Evolutionary conservation across 2,888 invertebrate species (phyloP), one percentile per base, ranked within the genome.

Genomic region (Enoplolaimus lenunculus): DNA sequence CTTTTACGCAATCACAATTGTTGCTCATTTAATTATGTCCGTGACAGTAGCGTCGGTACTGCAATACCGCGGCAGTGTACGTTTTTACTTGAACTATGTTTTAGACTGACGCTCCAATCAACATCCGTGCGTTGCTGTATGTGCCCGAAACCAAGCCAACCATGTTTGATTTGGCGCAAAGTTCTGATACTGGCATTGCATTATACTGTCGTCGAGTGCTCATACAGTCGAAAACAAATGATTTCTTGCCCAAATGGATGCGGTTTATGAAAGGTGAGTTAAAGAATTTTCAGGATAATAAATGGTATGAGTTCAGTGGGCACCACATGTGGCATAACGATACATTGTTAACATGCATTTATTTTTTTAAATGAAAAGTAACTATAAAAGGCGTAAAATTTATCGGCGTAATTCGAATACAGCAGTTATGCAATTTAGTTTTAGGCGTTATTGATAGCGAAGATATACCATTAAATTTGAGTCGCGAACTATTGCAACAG

Each of bases 401-500:
- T 57, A 57, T 16, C 57, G 57, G 57, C 16, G 57, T 21, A 57
- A 57, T 57, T 57, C n/a, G n/a, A n/a, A n/a, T n/a, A n/a, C n/a
- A n/a, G n/a, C n/a, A n/a, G n/a, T n/a, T n/a, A n/a, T n/a, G n/a
- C n/a, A n/a, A n/a, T n/a, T 59, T 57, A 30, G 34, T 28, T 30
- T 62, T n/a, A 66, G 67, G 67, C 79, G 94, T 97, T 34, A 93
- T 97, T 26, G 97, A 97, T 84, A 94, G 93, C 0, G 97, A 97
- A 85, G 97, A 97, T 82, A 94, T 97, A 84, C 97, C 97, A 60
- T 84, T 97, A 71, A 97, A 97, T 86, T 85, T 97, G 73, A 95
- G 94, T 80, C 86, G 97, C 79, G 97, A 97, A 82, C 83, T 97
- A 72, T 84, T 97, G 68, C 97, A 97, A 83, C 94, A 97, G 78